Base-by-base conservation (phyloP, 2,797 vertebrate genomes). In the Luscinia megarhynchos region DNA sequence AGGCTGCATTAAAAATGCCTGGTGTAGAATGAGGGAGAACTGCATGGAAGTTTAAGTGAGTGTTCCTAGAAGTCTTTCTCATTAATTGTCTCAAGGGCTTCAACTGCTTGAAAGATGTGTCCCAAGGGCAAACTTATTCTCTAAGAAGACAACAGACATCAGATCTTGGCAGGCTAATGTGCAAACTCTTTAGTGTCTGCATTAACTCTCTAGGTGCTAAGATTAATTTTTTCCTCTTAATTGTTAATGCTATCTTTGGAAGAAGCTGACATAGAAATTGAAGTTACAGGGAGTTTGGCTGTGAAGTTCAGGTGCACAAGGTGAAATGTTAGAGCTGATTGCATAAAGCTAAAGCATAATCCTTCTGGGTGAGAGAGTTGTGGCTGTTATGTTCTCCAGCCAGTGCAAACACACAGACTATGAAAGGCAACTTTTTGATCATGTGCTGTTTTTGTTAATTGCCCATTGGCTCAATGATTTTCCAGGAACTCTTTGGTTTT, bases 61-160 rank as follows among this genome's bases (percentile, higher is more conserved):
- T 64, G 57, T 83, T 96, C 64, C 78, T 93, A 58, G 90, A 95
- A 94, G 32, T 32, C 32, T 23, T 85, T 77, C 58, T 80, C 14
- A 5, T 48, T 6, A 89, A 45, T 68, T 72, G 79, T 58, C 76
- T 86, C 34, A 48, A 41, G 67, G 72, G 62, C 58, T 85, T 17
- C 51, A 90, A 15, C 45, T 89, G 32, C 55, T 88, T 73, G 66
- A 79, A 91, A 93, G 82, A 84, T 3, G 0, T 72, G 74, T 69
- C 87, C 79, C 62, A 53, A 78, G 72, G 55, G 89, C 79, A 83
- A 94, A 85, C 2, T 78, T 32, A 11, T 50, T 93, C 12, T 77
- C 30, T 48, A 34, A 75, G 75, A 85, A 41, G 84, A 62, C 50
- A 69, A 74, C 72, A 74, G 57, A 32, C n/a, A 69, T 70, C 51